Evolutionary conservation across 2,888 invertebrate genomes (phyloP).

Genomic region (Quadriops clusia): DNA sequence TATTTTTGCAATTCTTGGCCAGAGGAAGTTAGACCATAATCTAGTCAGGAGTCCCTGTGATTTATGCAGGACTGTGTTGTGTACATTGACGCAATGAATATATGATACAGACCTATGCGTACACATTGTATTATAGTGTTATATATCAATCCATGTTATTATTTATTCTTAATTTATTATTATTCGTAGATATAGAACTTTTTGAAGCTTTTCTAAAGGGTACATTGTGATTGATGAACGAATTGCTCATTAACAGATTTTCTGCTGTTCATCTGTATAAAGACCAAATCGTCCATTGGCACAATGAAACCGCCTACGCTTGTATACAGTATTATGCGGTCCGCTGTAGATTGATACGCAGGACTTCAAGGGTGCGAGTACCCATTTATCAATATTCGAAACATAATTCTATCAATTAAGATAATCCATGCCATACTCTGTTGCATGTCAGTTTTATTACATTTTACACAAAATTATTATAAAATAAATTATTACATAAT

Average conservation of each 20-base stretch:
- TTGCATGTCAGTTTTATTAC: constrained; percentile 38
- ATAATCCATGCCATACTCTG: constrained; percentile 35
- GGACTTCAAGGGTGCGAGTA: constrained; percentile 28
- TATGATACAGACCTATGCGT: constrained; percentile 8
- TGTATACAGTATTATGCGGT: constrained; percentile 28
- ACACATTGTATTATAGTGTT: constrained; percentile 15
- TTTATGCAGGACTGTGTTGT: constrained; percentile 10
- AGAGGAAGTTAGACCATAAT: constrained; percentile 9
- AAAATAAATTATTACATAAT: constrained; percentile 30
- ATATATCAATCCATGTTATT: constrained; percentile 21
- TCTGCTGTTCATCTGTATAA: too few relatives aligned
- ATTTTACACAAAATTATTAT: constrained; percentile 37
- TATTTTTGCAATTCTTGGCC: neutral
- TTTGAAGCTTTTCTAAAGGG: constrained; percentile 16
- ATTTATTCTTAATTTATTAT: constrained; percentile 20
- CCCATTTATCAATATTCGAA: constrained; percentile 19
- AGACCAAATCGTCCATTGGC: too few relatives aligned
- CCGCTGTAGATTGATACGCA: constrained; percentile 23
- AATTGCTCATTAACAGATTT: too few relatives aligned
- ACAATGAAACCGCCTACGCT: constrained; percentile 22
- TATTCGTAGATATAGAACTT: constrained; percentile 10
- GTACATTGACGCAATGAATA: constrained; percentile 1
- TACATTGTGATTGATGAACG: too few relatives aligned
- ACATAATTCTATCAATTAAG: constrained; percentile 23
- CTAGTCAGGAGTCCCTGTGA: constrained; percentile 17